Percentiles rank a stretch among this genome's conserved stretches.
Conservation (phyloP, 1,140 invertebrate species). For the Neotoxoptera formosana region DNA sequence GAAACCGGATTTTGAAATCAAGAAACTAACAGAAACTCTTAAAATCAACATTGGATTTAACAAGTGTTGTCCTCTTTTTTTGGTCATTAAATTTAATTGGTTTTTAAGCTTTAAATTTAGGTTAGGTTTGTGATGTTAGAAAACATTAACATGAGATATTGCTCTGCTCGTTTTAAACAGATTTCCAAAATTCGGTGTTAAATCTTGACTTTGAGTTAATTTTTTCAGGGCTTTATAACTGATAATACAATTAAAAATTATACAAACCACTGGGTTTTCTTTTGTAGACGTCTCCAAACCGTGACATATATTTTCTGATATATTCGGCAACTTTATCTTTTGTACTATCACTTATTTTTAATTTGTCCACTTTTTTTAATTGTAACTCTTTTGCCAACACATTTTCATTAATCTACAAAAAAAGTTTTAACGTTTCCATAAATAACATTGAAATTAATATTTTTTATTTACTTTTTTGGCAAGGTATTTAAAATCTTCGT, state of each 20-base stretch:
- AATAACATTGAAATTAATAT: neutral
- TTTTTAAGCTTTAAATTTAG: neutral
- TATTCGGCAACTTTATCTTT: slow-evolving; percentile 93
- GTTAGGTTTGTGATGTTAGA: neutral
- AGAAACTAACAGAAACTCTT: too few relatives aligned
- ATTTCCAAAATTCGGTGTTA: neutral
- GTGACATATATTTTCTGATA: slow-evolving; percentile 95
- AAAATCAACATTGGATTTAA: neutral
- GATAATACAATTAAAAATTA: neutral
- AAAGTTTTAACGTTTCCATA: neutral
- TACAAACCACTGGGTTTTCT: slow-evolving; percentile 33
- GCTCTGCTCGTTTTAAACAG: too few relatives aligned
- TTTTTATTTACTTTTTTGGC: slow-evolving; percentile 46
- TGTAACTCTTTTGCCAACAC: slow-evolving; percentile 93
- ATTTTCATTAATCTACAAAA: slow-evolving; percentile 51
- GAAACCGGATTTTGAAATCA: too few relatives aligned
- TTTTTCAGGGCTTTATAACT: neutral
- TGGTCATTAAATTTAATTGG: neutral
- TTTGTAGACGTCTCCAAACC: slow-evolving; percentile 74
- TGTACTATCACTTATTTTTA: slow-evolving; percentile 91
- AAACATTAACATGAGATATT: too few relatives aligned
- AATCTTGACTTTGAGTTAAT: neutral
- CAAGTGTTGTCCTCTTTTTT: neutral
- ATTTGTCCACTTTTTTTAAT: slow-evolving; percentile 83
- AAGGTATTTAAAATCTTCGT: slow-evolving; percentile 52